A percentile compares a stretch with the other conserved stretches of the same genome.
phyloP scores from a whole-genome alignment of 2,888 invertebrate genomes.

The Adelphocoris suturalis region DNA sequence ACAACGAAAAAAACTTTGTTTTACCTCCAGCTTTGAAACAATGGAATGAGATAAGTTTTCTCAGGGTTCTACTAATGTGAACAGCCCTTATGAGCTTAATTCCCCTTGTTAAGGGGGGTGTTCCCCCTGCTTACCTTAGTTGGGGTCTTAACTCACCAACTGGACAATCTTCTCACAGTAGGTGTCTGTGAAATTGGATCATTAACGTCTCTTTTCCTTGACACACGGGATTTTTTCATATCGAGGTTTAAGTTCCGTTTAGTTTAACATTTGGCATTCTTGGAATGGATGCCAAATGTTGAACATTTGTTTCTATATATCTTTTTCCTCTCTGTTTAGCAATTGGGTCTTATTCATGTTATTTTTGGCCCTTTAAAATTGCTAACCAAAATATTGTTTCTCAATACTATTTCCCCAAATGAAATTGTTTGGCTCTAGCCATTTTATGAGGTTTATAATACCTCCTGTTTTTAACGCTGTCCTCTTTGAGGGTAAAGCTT shows the following conservation, averaged over 20 bases:
- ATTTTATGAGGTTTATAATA: too few species aligned
- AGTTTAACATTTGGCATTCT: too few species aligned
- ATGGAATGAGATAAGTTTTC: background rate
- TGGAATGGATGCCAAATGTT: too few species aligned
- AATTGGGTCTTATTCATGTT: too few species aligned
- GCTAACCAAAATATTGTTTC: too few species aligned
- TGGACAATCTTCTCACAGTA: conserved; percentile 18
- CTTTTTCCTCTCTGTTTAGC: too few species aligned
- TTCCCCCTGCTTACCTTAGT: background rate
- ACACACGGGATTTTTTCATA: background rate
- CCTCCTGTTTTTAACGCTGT: too few species aligned
- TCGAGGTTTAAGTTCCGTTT: background rate
- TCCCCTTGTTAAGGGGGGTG: background rate
- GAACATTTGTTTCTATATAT: too few species aligned
- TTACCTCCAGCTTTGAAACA: background rate
- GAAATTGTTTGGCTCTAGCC: too few species aligned
- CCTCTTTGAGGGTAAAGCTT: too few species aligned
- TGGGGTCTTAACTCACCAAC: background rate
- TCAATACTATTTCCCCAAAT: too few species aligned
- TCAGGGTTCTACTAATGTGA: background rate
- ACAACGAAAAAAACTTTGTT: background rate
- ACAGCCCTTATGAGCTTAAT: background rate
- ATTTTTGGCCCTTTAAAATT: too few species aligned
- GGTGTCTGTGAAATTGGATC: conserved; percentile 3
- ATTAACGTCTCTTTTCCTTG: conserved; percentile 13